Conservation (phyloP, 2,113 vertebrate species). For the Emydura subglobosa region DNA sequence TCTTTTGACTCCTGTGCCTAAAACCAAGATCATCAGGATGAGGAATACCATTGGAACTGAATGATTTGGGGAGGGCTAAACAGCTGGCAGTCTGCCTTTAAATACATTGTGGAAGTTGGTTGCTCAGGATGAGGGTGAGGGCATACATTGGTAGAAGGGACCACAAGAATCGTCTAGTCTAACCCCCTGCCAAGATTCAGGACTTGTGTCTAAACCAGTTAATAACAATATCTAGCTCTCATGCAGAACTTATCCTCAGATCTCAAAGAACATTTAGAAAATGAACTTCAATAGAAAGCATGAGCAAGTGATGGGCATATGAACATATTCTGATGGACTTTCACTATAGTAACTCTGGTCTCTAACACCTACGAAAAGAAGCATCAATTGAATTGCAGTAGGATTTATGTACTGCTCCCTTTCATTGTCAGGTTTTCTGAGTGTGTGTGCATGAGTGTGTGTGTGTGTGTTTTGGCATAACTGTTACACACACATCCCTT, state of each 20-base stretch:
- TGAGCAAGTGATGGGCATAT: not conserved
- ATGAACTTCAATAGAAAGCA: accelerated
- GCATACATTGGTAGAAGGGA: not conserved
- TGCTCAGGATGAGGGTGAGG: not conserved
- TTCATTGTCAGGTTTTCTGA: not conserved
- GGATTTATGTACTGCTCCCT: not conserved
- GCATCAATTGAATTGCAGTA: not conserved
- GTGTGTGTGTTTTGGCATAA: not conserved
- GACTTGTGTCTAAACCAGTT: not conserved
- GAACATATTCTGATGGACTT: not conserved
- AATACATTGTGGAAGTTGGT: not conserved
- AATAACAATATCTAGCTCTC: not conserved
- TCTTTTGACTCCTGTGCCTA: not conserved
- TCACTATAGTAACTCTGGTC: accelerated
- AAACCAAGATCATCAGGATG: not conserved
- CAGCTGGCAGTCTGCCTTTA: not conserved
- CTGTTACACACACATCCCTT: not conserved
- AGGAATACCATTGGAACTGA: not conserved
- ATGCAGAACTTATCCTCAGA: not conserved
- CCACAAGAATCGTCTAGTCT: not conserved
- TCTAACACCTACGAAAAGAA: not conserved
- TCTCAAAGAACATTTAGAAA: not conserved
- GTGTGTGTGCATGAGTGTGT: too few species aligned
- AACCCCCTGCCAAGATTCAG: not conserved
- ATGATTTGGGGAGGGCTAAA: not conserved